Evolutionary conservation across 2,797 vertebrate species (phyloP).

Genomic region (Psittacula derbiana): DNA sequence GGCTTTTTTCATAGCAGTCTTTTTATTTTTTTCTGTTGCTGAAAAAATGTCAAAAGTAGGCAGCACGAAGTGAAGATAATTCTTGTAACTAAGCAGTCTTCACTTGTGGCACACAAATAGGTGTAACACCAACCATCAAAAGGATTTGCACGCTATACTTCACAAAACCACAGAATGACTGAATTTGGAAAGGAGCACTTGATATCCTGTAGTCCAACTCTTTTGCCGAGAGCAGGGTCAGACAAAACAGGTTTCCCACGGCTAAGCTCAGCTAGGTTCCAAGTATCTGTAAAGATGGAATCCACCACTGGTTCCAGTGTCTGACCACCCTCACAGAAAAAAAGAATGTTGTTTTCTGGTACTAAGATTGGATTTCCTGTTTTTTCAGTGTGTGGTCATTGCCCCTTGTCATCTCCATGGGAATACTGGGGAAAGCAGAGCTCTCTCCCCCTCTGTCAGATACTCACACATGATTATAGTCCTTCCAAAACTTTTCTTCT

Average conservation of each 20-base stretch:
- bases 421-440: neutral
- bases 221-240: neutral
- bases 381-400: neutral
- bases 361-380: neutral
- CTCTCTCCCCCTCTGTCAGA: neutral
- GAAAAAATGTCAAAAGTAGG: neutral
- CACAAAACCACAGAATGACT: neutral
- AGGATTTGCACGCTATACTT: neutral
- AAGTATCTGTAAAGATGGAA: neutral
- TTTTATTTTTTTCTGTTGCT: neutral
- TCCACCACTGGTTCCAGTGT: neutral
- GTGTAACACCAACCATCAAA: neutral
- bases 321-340: neutral
- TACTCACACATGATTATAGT: neutral
- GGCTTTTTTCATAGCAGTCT: neutral
- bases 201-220: neutral
- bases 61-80: neutral
- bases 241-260: neutral
- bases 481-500: neutral
- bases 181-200: neutral
- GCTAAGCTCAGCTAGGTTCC: neutral
- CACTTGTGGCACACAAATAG: neutral
- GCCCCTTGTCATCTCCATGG: neutral
- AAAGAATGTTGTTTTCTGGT: neutral
- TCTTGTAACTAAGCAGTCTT: neutral